Percentiles rank a stretch among this genome's conserved stretches.
phyloP scores from a whole-genome alignment of 2,113 vertebrate genomes.

The Anarhynchus alexandrinus region DNA sequence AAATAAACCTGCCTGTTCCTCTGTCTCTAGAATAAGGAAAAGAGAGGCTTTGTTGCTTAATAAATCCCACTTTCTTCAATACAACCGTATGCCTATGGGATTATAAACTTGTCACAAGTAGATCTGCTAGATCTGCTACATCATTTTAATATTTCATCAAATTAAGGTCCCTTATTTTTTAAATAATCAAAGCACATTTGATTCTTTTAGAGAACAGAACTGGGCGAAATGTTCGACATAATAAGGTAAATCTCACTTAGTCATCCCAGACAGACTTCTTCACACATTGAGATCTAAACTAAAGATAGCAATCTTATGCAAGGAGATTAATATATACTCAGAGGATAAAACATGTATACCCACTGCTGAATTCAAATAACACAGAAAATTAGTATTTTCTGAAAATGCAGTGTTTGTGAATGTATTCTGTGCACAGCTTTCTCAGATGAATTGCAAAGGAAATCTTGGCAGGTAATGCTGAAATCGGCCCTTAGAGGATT shows the following conservation, averaged over 20 bases:
- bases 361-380: background rate
- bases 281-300: background rate
- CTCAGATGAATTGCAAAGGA: background rate
- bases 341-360: background rate
- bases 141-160: background rate
- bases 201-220: background rate
- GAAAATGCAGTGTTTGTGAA: background rate
- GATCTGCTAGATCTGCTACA: background rate
- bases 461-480: background rate
- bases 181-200: background rate
- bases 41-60: background rate
- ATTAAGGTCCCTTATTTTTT: background rate
- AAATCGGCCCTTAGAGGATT: background rate
- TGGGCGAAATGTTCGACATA: background rate
- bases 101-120: background rate
- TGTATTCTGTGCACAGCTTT: background rate
- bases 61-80: background rate
- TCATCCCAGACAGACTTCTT: background rate
- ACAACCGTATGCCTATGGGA: background rate
- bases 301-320: background rate
- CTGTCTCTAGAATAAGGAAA: background rate
- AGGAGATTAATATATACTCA: background rate
- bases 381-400: background rate
- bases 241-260: background rate
- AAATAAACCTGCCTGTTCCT: background rate